Base-by-base conservation (phyloP, 30 jellyfish, hydroid and myxozoan genomes). In the Kudoa iwatai region DNA sequence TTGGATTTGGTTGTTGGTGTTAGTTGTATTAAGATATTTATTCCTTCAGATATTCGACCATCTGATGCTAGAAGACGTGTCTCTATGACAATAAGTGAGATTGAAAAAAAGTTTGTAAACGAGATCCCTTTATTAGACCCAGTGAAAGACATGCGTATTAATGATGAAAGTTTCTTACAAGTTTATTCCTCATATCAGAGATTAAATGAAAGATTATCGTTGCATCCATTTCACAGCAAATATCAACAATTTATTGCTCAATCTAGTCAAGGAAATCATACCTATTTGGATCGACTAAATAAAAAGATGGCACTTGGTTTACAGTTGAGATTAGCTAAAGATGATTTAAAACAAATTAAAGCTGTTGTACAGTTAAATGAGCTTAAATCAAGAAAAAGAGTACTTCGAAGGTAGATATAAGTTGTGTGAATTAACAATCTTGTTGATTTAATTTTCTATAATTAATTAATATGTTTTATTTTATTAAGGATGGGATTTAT, bases 281-380 rank as follows among this genome's bases (percentile, higher is more conserved):
- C 7, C 7, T 6, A 7, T 6, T 13, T 28, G 11, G 13, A 28
- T 7, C 36, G 36, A 7, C 36, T 28, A 6, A 28, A 28, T 6
- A 28, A 28, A 28, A 28, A 28, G 13, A 6, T 28, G 13, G 13
- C 36, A 28, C n/a, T n/a, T n/a, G n/a, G n/a, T n/a, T n/a, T n/a
- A 1, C 71, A 53, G 20, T 50, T 69, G 7, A 69, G 60, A 40
- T 36, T 32, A 9, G 83, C 85, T 22, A 69, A 60, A 38, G 57
- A 62, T 12, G 88, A 55, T 33, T 49, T 74, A 49, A 74, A 74
- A 46, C 54, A 56, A 44, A 88, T 83, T 12, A 74, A 74, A 43
- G 56, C 87, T 6, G 79, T 74, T 11, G 51, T 74, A 42, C 88
- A 74, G 56, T 50, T 74, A 65, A 88, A 74, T n/a, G 94, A 74